These are phyloP conservation scores for Meteorus colon DNA, from an alignment of 2,888 invertebrate genomes.

Conservation along the genomic window DNA sequence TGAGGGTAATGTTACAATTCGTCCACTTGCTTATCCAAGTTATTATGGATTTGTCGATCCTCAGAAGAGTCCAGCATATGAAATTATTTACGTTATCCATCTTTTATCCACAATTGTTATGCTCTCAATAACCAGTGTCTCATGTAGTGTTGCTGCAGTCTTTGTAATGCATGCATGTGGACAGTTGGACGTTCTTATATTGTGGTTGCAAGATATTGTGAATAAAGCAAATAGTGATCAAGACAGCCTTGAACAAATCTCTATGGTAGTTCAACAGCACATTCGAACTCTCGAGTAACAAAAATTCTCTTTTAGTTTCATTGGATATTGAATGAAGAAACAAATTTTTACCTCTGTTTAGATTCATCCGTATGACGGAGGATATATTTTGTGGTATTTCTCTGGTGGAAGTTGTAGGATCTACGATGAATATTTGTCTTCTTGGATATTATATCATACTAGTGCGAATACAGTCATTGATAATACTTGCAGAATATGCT, in stretches of 20 bases:
- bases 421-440: constrained; percentile 53
- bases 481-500: constrained; percentile 11
- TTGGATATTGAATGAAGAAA: not conserved
- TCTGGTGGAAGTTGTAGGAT: constrained; percentile 54
- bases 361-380: constrained; percentile 46
- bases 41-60: constrained; percentile 57
- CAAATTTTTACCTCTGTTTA: constrained; percentile 9
- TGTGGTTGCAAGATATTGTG: constrained; percentile 42
- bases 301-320: not conserved
- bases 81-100: constrained; percentile 56
- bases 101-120: constrained; percentile 55
- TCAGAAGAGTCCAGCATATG: constrained; percentile 54
- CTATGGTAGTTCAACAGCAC: constrained; percentile 38
- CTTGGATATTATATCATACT: constrained; percentile 54
- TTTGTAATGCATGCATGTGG: constrained; percentile 60
- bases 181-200: constrained; percentile 49
- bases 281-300: constrained; percentile 38
- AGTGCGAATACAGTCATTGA: constrained; percentile 40
- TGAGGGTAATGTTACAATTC: constrained; percentile 50
- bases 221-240: constrained; percentile 11
- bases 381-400: constrained; percentile 50
- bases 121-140: constrained; percentile 53
- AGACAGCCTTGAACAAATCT: constrained; percentile 13
- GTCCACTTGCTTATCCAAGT: constrained; percentile 55
- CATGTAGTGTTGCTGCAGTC: constrained; percentile 56